Percentiles rank a stretch among this genome's conserved stretches.
Evolutionary conservation across 1,140 invertebrate species (phyloP).

Genomic region (Brachionus manjavacas): DNA sequence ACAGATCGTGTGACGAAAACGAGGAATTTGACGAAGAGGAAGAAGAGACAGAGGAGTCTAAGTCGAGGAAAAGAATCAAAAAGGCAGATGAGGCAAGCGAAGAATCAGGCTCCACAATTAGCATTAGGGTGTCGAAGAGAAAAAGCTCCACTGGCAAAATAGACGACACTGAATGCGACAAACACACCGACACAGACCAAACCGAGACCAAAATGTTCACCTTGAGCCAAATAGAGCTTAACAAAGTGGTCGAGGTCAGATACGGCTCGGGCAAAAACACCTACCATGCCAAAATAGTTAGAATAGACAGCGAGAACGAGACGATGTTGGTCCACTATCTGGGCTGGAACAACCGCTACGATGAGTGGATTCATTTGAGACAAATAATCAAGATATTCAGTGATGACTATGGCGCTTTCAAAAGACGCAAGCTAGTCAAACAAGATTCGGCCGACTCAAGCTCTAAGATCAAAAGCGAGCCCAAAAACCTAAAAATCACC

Average conservation of each 20-base stretch:
- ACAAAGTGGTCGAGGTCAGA: constrained; percentile 33
- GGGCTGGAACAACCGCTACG: constrained; percentile 38
- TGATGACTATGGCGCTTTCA: constrained; percentile 31
- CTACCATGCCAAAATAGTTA: constrained; percentile 32
- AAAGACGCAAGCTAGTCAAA: neutral
- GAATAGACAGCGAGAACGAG: neutral
- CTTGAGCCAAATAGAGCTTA: neutral
- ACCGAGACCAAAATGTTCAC: neutral
- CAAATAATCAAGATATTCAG: constrained; percentile 15
- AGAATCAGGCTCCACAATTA: neutral
- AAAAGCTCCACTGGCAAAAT: neutral
- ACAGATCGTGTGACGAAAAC: neutral
- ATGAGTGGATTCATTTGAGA: constrained; percentile 40
- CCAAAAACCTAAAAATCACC: neutral
- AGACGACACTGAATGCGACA: neutral
- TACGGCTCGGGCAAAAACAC: constrained; percentile 25
- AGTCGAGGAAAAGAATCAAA: neutral
- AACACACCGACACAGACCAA: neutral
- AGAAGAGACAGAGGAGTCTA: neutral
- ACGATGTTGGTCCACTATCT: constrained; percentile 25
- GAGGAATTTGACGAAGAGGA: neutral
- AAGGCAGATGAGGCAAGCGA: neutral
- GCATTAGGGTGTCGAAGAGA: neutral
- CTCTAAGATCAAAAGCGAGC: neutral
- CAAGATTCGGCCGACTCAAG: neutral